A percentile compares a stretch with the other conserved stretches of the same genome.
Conservation (phyloP, 2,888 invertebrate genomes). For the Apantesis nais region DNA sequence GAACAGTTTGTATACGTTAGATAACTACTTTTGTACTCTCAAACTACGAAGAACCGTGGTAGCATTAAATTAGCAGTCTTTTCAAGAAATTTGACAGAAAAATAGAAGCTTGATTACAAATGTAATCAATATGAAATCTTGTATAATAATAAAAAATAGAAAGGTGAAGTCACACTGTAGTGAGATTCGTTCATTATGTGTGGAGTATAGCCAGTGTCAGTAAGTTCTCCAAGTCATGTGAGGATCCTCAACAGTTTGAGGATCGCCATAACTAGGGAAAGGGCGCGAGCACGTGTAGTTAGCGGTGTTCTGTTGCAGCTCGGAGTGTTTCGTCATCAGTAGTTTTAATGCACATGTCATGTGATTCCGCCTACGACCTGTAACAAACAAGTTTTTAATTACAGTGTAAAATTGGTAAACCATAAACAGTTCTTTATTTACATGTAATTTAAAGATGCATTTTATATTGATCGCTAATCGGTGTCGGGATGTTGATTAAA, state of each 20-base stretch:
- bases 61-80: not conserved
- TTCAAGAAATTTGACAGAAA: conserved; percentile 1
- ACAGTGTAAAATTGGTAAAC: not conserved
- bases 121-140: conserved; percentile 31
- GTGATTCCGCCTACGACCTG: conserved; percentile 46
- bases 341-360: conserved; percentile 43
- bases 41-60: not conserved
- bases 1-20: not conserved
- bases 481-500: too few relatives aligned
- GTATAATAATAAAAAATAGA: conserved; percentile 25
- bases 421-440: not conserved
- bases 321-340: conserved; percentile 23
- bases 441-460: too few relatives aligned
- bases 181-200: conserved; percentile 34
- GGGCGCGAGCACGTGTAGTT: conserved; percentile 28
- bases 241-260: conserved; percentile 53
- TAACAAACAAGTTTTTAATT: not conserved
- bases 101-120: too few relatives aligned
- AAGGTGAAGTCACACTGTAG: conserved; percentile 30
- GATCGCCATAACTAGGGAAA: conserved; percentile 46
- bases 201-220: conserved; percentile 26
- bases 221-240: conserved; percentile 19
- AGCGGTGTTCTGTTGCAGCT: conserved; percentile 30
- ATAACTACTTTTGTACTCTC: not conserved
- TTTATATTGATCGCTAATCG: not conserved